Conservation (phyloP, 2,113 vertebrate genomes). For the Isurus oxyrinchus region DNA sequence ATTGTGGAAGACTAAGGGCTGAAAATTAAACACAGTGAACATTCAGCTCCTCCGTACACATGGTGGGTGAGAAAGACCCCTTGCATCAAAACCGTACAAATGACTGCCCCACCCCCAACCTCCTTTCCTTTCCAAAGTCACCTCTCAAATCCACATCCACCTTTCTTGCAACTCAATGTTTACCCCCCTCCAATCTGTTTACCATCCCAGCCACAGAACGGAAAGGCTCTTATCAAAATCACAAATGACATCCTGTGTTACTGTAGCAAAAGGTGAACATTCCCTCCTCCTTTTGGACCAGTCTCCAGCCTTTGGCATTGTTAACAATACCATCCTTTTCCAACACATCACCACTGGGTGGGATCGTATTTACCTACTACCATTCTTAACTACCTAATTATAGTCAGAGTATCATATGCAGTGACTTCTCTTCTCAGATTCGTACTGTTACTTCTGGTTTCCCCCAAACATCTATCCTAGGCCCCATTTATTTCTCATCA, state of each 20-base stretch:
- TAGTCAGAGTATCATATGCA: not conserved
- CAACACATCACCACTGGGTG: not conserved
- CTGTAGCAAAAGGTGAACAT: not conserved
- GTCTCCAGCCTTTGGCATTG: not conserved
- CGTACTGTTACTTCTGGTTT: not conserved
- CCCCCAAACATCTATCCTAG: not conserved
- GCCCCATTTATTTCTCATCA: not conserved
- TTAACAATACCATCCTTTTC: not conserved
- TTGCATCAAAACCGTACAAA: not conserved
- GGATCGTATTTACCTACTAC: not conserved
- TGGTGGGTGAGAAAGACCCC: not conserved
- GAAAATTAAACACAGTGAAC: not conserved
- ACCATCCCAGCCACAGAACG: not conserved
- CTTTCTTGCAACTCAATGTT: no score
- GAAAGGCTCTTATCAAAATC: not conserved
- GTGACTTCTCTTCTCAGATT: not conserved
- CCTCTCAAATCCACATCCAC: not conserved
- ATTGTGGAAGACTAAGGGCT: not conserved
- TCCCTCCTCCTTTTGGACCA: not conserved
- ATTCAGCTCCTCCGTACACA: not conserved
- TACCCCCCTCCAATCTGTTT: not conserved
- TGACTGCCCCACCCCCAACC: not conserved
- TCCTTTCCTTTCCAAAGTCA: not conserved
- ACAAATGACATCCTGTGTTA: not conserved
- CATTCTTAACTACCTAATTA: not conserved